A percentile compares a stretch with the other conserved stretches of the same genome.
Evolutionary conservation across 2,888 invertebrate genomes (phyloP).

Genomic region (Standfussiana lucernea): DNA sequence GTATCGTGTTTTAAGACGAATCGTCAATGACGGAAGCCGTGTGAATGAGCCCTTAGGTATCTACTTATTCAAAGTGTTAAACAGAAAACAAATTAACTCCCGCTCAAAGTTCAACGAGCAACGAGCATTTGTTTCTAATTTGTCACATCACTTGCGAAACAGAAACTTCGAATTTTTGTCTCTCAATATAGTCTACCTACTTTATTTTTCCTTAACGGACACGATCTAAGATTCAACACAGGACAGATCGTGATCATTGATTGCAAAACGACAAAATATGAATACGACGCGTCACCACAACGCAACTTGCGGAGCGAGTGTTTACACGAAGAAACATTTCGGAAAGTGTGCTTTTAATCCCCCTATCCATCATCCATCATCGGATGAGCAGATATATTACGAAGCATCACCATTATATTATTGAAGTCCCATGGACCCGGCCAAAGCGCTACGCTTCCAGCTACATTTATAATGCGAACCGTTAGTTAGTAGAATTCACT

Average conservation of each 20-base stretch:
- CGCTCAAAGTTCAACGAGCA: slow-evolving; percentile 57
- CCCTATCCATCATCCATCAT: background rate
- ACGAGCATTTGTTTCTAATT: slow-evolving; percentile 66
- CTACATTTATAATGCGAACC: background rate
- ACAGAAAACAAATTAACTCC: slow-evolving; percentile 55
- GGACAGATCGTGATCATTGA: no score
- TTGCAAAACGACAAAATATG: no score
- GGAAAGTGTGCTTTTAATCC: background rate
- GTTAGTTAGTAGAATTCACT: background rate
- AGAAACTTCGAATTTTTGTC: slow-evolving; percentile 7
- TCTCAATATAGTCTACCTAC: background rate
- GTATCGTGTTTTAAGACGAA: no score
- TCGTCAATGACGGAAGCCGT: no score
- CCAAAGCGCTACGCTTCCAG: background rate
- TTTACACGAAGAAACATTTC: background rate
- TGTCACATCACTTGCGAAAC: slow-evolving; percentile 50
- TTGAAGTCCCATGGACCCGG: background rate
- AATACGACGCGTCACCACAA: background rate
- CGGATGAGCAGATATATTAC: background rate
- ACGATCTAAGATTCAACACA: no score
- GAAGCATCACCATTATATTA: background rate
- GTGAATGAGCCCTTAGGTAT: no score
- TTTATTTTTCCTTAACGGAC: background rate
- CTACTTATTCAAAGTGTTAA: slow-evolving; percentile 14
- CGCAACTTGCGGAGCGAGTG: background rate